Evolutionary conservation across 1,140 invertebrate genomes (phyloP), one percentile per base, ranked within the genome.

Genomic region (Macrocentrus cingulum): DNA sequence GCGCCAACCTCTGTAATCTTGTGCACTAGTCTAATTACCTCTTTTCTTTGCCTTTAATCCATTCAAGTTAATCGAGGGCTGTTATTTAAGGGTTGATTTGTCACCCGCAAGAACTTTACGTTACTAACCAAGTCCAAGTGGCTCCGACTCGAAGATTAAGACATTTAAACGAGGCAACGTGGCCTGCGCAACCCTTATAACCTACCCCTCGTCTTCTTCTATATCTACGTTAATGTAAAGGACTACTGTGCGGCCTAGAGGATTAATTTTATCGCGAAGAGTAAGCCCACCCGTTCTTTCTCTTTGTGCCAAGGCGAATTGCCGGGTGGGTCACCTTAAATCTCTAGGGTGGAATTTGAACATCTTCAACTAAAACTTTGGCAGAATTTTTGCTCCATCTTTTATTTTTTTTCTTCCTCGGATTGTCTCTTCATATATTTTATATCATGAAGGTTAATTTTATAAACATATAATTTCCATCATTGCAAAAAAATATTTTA

Each of bases 231-330:
- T 25, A 41, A 54, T 44, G 42, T 19, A 44, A 41, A 44, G 37
- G 42, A 44, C 19, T 44, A 44, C 16, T 44, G 16, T 44, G 37
- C 34, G 25, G 37, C 39, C 25, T 42, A 23, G 36, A 44, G 51
- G 51, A 54, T 54, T 54, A 37, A 42, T 54, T 54, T 54, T 54
- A 54, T 54, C 51, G 39, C 39, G 20, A 8, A 29, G 36, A 52
- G 41, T 42, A 42, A 42, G 41, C 25, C 25, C 9, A 29, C 9
- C n/a, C 25, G 25, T 29, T 9, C 25, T 29, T 29, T 29, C 25
- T 29, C 25, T 29, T 4, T 29, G 25, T 9, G 25, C 25, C 25
- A 29, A 29, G 25, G n/a, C n/a, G 9, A 29, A 29, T 4, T 29
- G 25, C 25, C 9, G 25, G 25, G 25, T 29, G 25, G 25, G 25